A percentile compares a stretch with the other conserved stretches of the same genome.
Conservation (phyloP, 2,113 vertebrate genomes). For the Nothobranchius furzeri region DNA sequence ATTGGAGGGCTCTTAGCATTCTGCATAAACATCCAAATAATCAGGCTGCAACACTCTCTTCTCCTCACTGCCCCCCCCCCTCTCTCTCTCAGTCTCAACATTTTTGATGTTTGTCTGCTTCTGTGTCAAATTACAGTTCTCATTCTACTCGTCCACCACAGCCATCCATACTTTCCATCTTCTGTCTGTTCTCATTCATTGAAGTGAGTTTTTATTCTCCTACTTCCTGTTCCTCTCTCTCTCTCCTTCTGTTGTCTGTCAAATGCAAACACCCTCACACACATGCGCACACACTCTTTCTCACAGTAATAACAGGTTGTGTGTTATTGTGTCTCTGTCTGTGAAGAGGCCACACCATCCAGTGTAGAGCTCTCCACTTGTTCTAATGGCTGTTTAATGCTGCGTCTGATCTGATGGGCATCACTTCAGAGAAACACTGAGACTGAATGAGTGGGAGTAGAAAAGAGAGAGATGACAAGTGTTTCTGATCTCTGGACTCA, state of each 20-base stretch:
- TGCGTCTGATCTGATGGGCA: slow-evolving; percentile 55
- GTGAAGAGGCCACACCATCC: slow-evolving; percentile 61
- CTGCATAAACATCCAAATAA: slow-evolving; percentile 75
- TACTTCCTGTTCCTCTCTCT: neutral
- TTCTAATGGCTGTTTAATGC: slow-evolving; percentile 65
- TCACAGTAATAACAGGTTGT: slow-evolving; percentile 68
- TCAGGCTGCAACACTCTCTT: slow-evolving; percentile 54
- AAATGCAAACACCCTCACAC: neutral
- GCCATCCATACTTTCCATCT: slow-evolving; percentile 25
- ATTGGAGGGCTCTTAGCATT: slow-evolving; percentile 74
- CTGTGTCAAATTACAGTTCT: slow-evolving; percentile 64
- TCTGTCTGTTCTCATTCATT: slow-evolving; percentile 41
- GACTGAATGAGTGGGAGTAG: slow-evolving; percentile 21
- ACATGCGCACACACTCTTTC: slow-evolving; percentile 6
- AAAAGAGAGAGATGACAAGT: slow-evolving; percentile 18
- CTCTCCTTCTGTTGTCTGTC: neutral
- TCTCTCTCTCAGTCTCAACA: slow-evolving; percentile 20
- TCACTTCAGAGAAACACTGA: slow-evolving; percentile 64
- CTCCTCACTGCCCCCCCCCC: slow-evolving; percentile 17
- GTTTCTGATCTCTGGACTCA: slow-evolving; percentile 34
- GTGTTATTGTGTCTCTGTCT: slow-evolving; percentile 70
- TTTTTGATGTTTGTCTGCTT: slow-evolving; percentile 48
- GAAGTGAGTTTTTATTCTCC: slow-evolving; percentile 51
- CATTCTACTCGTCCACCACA: slow-evolving; percentile 47
- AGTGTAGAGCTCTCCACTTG: slow-evolving; percentile 66